These are phyloP conservation scores for Copsychus sechellarum DNA, from an alignment of 2,113 vertebrate species.

Conservation along the genomic window DNA sequence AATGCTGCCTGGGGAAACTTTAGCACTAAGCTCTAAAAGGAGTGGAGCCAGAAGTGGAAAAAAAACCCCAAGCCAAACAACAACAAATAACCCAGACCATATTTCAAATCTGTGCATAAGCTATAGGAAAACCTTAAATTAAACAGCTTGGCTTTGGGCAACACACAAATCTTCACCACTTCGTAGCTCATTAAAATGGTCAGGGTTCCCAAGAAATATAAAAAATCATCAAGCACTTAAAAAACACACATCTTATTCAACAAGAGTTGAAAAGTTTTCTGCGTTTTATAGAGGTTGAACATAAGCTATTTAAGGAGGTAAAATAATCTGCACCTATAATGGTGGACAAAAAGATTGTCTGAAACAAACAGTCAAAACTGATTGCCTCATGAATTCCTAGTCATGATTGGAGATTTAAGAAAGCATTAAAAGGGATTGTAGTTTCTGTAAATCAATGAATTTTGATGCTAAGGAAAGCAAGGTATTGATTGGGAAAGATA, in stretches of 20 bases:
- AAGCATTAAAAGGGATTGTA: not conserved
- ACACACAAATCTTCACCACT: constrained; percentile 42
- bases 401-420: not conserved
- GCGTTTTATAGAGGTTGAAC: not conserved
- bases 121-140: constrained; percentile 56
- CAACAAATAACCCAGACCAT: constrained; percentile 16
- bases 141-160: constrained; percentile 39
- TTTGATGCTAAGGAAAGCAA: not conserved
- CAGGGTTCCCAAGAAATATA: constrained; percentile 11
- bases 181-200: constrained; percentile 17
- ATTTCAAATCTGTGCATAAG: constrained; percentile 33
- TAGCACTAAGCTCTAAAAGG: not conserved
- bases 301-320: not conserved
- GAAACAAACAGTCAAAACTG: not conserved
- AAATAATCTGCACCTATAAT: not conserved
- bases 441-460: not conserved
- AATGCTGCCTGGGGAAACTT: constrained; percentile 57
- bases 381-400: not conserved
- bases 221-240: constrained; percentile 21
- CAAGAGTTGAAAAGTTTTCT: not conserved
- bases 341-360: not conserved
- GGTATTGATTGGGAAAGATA: not conserved
- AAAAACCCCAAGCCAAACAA: not conserved
- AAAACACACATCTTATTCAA: constrained; percentile 10
- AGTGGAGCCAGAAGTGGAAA: not conserved